phyloP scores from a whole-genome alignment of 1,140 invertebrate species.

The Uloborus diversus region DNA sequence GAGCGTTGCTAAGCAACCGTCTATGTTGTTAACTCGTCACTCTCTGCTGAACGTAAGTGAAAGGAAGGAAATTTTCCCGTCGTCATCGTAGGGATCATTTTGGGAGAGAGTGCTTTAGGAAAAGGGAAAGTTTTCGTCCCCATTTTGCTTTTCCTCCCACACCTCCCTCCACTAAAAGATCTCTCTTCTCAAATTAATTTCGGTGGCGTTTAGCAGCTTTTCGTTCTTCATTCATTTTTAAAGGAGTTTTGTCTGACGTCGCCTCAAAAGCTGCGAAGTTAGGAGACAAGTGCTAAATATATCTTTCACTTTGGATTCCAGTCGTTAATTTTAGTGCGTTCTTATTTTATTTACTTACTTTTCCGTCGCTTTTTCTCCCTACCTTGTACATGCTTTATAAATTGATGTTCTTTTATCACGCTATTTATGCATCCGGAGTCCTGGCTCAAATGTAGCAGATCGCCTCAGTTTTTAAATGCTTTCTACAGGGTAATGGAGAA shows the following conservation, averaged over 20 bases:
- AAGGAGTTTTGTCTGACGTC: background rate
- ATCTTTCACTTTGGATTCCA: background rate
- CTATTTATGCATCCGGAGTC: no score
- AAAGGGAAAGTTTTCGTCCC: constrained; percentile 31
- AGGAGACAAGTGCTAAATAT: background rate
- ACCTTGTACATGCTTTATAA: no score
- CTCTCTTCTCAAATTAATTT: constrained; percentile 51
- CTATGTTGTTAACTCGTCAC: constrained; percentile 50
- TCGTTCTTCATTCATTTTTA: background rate
- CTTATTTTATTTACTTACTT: no score
- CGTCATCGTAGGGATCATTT: constrained; percentile 19
- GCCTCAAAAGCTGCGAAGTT: constrained; percentile 1
- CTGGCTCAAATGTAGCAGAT: no score
- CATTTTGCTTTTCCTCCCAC: background rate
- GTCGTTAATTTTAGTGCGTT: background rate
- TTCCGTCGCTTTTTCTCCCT: no score
- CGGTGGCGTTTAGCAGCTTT: constrained; percentile 10
- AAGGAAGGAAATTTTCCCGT: constrained; percentile 26
- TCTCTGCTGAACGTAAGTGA: constrained; percentile 1
- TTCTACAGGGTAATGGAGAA: no score
- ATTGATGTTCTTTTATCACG: no score
- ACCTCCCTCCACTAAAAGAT: constrained; percentile 7
- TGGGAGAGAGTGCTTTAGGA: constrained; percentile 6
- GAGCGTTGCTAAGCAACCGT: constrained; percentile 33
- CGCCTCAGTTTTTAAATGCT: no score